Base-by-base conservation (phyloP, 2,888 invertebrate species). In the Agrilus cyanescens region DNA sequence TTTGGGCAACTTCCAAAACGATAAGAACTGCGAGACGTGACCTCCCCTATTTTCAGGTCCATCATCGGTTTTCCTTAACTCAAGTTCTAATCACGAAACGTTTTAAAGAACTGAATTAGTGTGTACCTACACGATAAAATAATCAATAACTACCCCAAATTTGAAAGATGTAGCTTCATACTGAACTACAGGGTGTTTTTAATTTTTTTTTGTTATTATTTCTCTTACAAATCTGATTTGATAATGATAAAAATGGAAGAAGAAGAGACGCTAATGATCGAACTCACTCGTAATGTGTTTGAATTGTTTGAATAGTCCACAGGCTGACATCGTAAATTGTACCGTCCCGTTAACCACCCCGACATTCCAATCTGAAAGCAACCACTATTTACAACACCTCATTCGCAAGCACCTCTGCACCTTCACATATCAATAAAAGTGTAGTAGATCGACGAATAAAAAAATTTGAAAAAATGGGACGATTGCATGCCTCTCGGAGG, bases 261-360 rank as follows among this genome's bases (percentile, higher is more conserved):
- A 37, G 7, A 38, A 38, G 12, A 13, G 32, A 2, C 25, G 10
- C 25, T 10, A 25, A 25, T 25, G n/a, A 10, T 10, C 25, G 18
- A 45, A 79, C 82, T 80, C 82, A 94, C 94, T 82, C 89, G 80
- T 71, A 91, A 72, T 62, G 91, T 87, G 75, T 82, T 81, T 67
- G 89, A 85, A 74, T 82, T 80, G 73, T 83, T 83, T 68, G 88
- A 85, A 79, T 91, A 88, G 79, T 94, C 90, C 70, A 94, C 93
- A 62, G 93, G 93, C 75, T 95, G 90, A 79, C 94, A 95, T 69
- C 84, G 83, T 73, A 85, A 82, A 75, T 83, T 91, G 81, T 95
- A 95, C 69, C 87, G 86, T 68, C 88, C 88, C 68, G 86, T 85
- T 73, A 91, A 80, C 94, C 94, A 95, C 69, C 94, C 94, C 66